A percentile compares a stretch with the other conserved stretches of the same genome.
Evolutionary conservation across 1,140 invertebrate species (phyloP).

Genomic region (Diprion similis): DNA sequence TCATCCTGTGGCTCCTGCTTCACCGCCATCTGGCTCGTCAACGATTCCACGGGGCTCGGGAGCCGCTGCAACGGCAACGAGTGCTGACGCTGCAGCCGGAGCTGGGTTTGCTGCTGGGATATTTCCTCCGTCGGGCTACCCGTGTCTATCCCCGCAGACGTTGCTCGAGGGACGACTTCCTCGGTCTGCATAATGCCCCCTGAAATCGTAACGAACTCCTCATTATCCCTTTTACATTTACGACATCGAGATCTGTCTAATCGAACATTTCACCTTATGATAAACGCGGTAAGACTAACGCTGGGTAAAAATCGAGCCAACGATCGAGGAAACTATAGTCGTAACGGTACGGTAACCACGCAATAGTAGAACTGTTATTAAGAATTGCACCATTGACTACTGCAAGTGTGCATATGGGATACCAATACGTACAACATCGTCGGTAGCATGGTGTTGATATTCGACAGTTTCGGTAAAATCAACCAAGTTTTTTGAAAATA

Average conservation of each 20-base stretch:
- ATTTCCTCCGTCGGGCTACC: conserved; percentile 44
- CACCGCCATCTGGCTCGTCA: conserved; percentile 55
- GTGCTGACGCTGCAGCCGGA: conserved; percentile 37
- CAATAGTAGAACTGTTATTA: no score
- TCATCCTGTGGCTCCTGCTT: conserved; percentile 59
- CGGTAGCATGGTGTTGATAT: no score
- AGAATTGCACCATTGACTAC: no score
- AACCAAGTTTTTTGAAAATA: no score
- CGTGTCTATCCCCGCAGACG: conserved; percentile 51
- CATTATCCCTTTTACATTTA: conserved; percentile 26
- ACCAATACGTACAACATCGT: no score
- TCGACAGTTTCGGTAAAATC: no score
- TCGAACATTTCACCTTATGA: background rate
- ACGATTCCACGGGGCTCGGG: conserved; percentile 41
- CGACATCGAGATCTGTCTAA: background rate
- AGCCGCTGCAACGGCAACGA: conserved; percentile 43
- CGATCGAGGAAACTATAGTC: no score
- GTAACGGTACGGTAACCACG: no score
- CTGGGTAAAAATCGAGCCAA: background rate
- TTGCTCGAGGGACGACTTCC: conserved; percentile 57
- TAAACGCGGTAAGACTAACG: conserved; percentile 18
- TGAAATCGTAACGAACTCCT: conserved; percentile 30
- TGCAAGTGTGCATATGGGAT: no score
- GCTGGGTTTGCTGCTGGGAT: conserved; percentile 24
- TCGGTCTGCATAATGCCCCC: conserved; percentile 64